A percentile compares a stretch with the other conserved stretches of the same genome.
Evolutionary conservation across 2,797 vertebrate genomes (phyloP).

Genomic region (Zalophus californianus): DNA sequence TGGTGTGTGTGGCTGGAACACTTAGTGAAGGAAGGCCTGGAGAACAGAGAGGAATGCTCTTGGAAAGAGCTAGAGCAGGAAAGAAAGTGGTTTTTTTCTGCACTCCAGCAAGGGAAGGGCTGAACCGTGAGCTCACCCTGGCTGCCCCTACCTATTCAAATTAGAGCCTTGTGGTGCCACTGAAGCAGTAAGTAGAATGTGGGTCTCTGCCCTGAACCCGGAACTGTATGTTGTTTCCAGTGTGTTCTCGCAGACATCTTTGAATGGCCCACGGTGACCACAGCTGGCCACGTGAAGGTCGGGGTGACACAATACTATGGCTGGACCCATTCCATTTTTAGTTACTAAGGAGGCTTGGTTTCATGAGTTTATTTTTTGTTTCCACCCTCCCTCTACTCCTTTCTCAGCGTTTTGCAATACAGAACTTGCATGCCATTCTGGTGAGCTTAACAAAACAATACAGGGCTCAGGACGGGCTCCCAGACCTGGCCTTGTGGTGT

Average conservation of each 20-base stretch:
- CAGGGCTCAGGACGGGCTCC: background rate
- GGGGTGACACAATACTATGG: background rate
- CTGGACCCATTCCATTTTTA: slow-evolving; percentile 46
- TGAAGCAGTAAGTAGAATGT: background rate
- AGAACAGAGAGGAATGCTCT: background rate
- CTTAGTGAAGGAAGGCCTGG: background rate
- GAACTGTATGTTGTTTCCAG: background rate
- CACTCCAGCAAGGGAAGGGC: background rate
- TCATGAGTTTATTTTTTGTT: background rate
- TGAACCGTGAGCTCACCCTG: background rate
- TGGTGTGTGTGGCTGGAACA: too few relatives aligned
- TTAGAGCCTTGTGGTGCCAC: background rate
- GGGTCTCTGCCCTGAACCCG: background rate
- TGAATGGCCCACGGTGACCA: background rate
- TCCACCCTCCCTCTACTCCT: background rate
- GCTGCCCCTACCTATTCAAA: background rate
- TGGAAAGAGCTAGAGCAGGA: background rate
- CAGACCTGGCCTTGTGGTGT: background rate
- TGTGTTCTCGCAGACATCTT: background rate
- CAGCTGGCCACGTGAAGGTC: background rate
- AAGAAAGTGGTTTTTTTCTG: background rate
- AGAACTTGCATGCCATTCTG: background rate
- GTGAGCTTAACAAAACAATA: slow-evolving; percentile 5
- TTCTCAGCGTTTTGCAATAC: slow-evolving; percentile 15
- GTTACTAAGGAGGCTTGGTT: slow-evolving; percentile 35